Base-by-base conservation (phyloP, 1,140 invertebrate genomes). In the Neoseiulus cucumeris region DNA sequence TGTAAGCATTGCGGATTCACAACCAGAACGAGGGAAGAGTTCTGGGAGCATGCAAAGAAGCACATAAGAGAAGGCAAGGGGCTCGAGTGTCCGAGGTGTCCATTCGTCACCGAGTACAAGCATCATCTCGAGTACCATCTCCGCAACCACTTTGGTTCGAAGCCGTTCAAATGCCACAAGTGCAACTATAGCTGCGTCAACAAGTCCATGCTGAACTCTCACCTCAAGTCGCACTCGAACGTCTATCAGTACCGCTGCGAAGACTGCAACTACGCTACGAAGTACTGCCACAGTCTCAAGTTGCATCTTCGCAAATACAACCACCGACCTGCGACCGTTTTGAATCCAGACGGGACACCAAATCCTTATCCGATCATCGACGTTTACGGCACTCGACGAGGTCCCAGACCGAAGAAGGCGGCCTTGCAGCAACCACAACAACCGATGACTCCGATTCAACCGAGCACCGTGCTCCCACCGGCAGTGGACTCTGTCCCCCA, bases 161-260 rank as follows among this genome's bases (percentile, higher is more conserved):
- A 99, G 72, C 95, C 95, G 0, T 98, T 91, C 79, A 91, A 93
- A 73, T 99, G 96, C 75, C 79, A 81, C 64, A 86, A 93, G 70
- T 96, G 91, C 75, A 80, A 81, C 14, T 97, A 96, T 72, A 82
- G 84, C 0, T 99, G 95, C 73, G 94, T 98, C 2, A 98, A 97
- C 77, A 98, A 98, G 74, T 98, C 93, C 0, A 99, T 99, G 96
- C 79, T 99, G 12, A 98, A 96, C 73, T 95, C 91, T 0, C 96
- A 99, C 72, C 82, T 96, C 71, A 99, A 99, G 74, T 95, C 90
- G 0, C 96, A 99, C 75, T 96, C 91, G 0, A 92, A 89, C 68
- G 78, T 97, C 0, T 98, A 98, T 72, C 94, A 95, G 72, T 99
- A 95, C 74, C 81, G 89, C 28, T 99, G 96, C 74, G 79, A 83